Evolutionary conservation across 35 echinoderm and acorn worm species (phyloP).

Genomic region (Lytechinus variegatus): DNA sequence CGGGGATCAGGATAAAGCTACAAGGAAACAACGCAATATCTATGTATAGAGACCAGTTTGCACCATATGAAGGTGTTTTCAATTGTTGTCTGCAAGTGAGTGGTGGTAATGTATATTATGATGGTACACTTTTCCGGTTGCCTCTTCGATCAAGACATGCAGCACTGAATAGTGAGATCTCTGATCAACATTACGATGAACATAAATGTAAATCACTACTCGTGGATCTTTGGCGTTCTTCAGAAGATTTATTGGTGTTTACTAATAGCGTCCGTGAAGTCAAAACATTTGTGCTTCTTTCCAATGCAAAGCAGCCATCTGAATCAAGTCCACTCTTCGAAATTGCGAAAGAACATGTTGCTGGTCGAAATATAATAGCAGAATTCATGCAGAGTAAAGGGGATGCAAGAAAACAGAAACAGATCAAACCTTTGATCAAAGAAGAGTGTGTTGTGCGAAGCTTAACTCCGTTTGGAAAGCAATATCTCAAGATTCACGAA

Average conservation of each 20-base stretch:
- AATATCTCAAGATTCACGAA: background rate
- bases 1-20: slow-evolving; percentile 73
- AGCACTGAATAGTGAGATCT: slow-evolving; percentile 40
- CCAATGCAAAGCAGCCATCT: background rate
- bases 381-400: slow-evolving; percentile 29
- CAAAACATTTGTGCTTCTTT: slow-evolving; percentile 39
- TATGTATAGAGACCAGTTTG: slow-evolving; percentile 73
- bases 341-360: background rate
- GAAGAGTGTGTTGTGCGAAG: background rate
- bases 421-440: background rate
- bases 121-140: slow-evolving; percentile 72
- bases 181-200: slow-evolving; percentile 54
- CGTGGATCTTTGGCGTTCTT: slow-evolving; percentile 44
- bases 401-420: background rate
- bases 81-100: slow-evolving; percentile 47
- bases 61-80: slow-evolving; percentile 81
- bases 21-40: slow-evolving; percentile 22
- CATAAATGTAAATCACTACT: slow-evolving; percentile 55
- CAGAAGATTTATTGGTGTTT: slow-evolving; percentile 67
- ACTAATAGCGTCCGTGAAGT: slow-evolving; percentile 72
- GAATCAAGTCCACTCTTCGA: background rate
- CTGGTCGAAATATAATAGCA: background rate
- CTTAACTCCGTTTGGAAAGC: background rate
- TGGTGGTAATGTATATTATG: background rate
- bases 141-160: slow-evolving; percentile 55